Evolutionary conservation across 2,888 invertebrate genomes (phyloP).

Genomic region (Palloptera scutellata): DNA sequence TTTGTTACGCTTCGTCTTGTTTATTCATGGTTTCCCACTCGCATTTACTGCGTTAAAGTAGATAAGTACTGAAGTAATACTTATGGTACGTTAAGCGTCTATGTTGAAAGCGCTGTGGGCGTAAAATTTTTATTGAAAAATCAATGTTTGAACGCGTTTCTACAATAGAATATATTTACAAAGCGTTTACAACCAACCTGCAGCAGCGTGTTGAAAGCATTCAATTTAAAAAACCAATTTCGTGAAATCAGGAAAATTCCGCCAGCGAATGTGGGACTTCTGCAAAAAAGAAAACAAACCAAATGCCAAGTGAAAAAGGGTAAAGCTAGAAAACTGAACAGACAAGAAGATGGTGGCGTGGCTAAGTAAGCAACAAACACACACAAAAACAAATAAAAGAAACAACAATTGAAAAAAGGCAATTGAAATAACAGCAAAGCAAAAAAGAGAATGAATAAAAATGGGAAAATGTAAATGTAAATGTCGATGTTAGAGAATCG

Average conservation of each 20-base stretch:
- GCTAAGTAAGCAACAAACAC: conserved; percentile 16
- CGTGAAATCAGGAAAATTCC: conserved; percentile 63
- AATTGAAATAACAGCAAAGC: conserved; percentile 6
- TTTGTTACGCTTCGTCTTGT: no score
- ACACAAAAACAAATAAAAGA: background rate
- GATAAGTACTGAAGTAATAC: no score
- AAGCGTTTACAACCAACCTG: conserved; percentile 47
- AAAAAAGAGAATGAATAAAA: conserved; percentile 20
- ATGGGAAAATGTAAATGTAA: background rate
- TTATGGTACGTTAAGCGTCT: background rate
- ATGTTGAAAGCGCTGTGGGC: background rate
- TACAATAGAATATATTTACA: conserved; percentile 20
- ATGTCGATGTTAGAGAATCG: background rate
- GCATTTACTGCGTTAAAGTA: no score
- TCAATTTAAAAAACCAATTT: conserved; percentile 61
- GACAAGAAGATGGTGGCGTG: conserved; percentile 10
- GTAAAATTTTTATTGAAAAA: background rate
- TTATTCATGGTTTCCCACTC: no score
- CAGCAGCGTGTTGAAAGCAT: conserved; percentile 60
- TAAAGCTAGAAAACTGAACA: background rate
- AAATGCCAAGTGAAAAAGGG: background rate
- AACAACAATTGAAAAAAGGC: conserved; percentile 12
- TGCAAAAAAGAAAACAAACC: conserved; percentile 37
- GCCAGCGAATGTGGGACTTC: conserved; percentile 59
- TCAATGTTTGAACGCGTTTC: background rate